Conservation (phyloP, 64 coral and sea anemone genomes). For the Montipora capricornis region DNA sequence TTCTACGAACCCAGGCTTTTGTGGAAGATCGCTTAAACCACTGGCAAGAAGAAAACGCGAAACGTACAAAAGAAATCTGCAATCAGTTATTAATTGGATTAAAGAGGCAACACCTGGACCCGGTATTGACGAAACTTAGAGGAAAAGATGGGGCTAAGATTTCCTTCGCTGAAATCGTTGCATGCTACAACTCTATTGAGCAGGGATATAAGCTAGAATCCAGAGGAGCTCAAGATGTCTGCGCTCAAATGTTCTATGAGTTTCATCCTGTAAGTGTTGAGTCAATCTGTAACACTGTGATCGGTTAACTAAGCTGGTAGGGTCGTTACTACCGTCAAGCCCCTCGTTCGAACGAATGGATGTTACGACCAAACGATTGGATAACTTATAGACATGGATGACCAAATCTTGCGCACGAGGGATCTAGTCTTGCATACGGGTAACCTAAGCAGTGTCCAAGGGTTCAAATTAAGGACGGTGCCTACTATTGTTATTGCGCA, state of each 20-base stretch:
- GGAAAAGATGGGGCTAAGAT: constrained; percentile 63
- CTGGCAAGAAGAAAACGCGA: constrained; percentile 48
- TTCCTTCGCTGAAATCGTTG: constrained; percentile 75
- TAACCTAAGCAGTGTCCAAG: too few relatives aligned
- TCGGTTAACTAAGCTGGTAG: too few relatives aligned
- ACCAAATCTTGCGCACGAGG: too few relatives aligned
- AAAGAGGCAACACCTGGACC: constrained; percentile 46
- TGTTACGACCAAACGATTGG: too few relatives aligned
- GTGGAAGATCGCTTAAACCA: constrained; percentile 27
- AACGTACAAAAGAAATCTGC: constrained; percentile 45
- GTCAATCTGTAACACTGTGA: too few relatives aligned
- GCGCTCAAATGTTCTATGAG: constrained; percentile 74
- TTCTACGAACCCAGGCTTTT: background rate
- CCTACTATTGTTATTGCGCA: too few relatives aligned
- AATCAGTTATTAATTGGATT: constrained; percentile 36
- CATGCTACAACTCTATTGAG: constrained; percentile 71
- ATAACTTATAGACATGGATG: too few relatives aligned
- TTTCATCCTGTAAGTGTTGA: constrained; percentile 81
- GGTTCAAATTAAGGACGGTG: too few relatives aligned
- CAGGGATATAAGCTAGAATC: constrained; percentile 39
- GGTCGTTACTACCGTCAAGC: too few relatives aligned
- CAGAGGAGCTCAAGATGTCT: constrained; percentile 78
- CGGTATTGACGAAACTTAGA: constrained; percentile 41
- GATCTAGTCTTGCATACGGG: too few relatives aligned
- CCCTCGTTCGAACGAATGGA: too few relatives aligned